These are phyloP conservation scores for Xiphophorus couchianus DNA, from an alignment of 2,113 vertebrate species.

Conservation along the genomic window DNA sequence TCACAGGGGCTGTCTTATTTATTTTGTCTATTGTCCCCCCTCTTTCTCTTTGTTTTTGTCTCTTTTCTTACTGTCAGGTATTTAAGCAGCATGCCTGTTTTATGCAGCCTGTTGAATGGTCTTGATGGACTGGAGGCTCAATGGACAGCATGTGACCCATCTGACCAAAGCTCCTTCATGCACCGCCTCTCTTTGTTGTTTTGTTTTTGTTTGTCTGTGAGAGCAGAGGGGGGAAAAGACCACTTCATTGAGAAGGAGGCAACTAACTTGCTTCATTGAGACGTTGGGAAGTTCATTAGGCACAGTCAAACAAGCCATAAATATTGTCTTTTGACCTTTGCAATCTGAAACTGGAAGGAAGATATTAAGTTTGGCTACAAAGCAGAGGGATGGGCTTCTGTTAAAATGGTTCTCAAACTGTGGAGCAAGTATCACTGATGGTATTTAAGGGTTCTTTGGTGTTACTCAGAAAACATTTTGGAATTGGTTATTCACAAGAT, in stretches of 20 bases:
- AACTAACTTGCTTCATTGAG: constrained; percentile 70
- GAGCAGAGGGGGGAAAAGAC: constrained; percentile 75
- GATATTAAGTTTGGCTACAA: constrained; percentile 20
- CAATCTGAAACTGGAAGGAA: constrained; percentile 29
- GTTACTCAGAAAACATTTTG: neutral
- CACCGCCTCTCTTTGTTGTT: constrained; percentile 80
- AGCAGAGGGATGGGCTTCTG: neutral
- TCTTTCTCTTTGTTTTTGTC: constrained; percentile 79
- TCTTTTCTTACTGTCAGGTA: constrained; percentile 83
- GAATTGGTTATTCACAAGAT: neutral
- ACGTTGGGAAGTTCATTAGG: constrained; percentile 61
- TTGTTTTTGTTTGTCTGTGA: constrained; percentile 85
- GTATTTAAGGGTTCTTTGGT: neutral
- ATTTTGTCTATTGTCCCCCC: constrained; percentile 81
- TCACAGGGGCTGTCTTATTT: constrained; percentile 85
- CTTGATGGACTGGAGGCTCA: constrained; percentile 79
- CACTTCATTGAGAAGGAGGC: constrained; percentile 82
- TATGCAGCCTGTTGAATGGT: constrained; percentile 79
- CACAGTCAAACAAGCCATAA: constrained; percentile 73
- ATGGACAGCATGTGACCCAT: constrained; percentile 86
- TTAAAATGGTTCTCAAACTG: neutral
- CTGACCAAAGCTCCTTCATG: constrained; percentile 82
- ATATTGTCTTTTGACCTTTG: constrained; percentile 78
- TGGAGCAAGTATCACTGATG: neutral
- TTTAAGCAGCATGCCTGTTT: constrained; percentile 85